Base-by-base conservation (phyloP, 2,888 invertebrate genomes). In the Leucoma salicis region DNA sequence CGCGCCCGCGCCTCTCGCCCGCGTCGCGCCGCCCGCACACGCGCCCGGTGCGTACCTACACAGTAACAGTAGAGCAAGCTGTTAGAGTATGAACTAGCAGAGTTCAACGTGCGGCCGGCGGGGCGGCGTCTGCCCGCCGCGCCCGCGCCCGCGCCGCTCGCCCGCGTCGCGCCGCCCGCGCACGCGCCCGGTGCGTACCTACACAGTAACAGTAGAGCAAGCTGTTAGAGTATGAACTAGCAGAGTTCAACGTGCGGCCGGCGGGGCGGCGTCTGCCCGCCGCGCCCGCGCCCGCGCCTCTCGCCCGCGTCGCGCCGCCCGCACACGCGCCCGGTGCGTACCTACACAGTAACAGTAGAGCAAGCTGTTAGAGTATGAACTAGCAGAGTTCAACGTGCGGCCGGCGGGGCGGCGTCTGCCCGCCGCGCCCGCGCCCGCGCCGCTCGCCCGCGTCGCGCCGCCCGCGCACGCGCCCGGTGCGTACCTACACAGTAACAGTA, bases 241-340 rank as follows among this genome's bases (percentile, higher is more conserved):
- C 97, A 98, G 82, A 83, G 96, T 36, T 96, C 95, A 1, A 96
- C 95, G 2, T 74, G 96, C 49, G 96, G 96, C 65, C 91, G 96
- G 53, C 43, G 41, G 40, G 53, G 49, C 39, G 70, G 0, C 46
- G 66, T 8, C 44, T 55, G 24, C 31, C 59, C 2, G 7, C 21
- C 6, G 21, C 21, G 27, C 53, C 69, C 13, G 61, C 64, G 34
- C 62, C 70, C 52, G 58, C 72, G 46, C 72, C 68, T n/a, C 60
- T 52, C 5, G 63, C 74, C 2, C 71, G 76, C 45, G n/a, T n/a
- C n/a, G n/a, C n/a, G n/a, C n/a, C n/a, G n/a, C 70, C 72, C 39
- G 53, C 63, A 18, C 71, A 70, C 18, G 37, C 42, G 0, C 74
- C 78, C 1, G 74, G 76, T 70, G 18, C 16, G 41, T 35, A 36